A percentile compares a stretch with the other conserved stretches of the same genome.
Evolutionary conservation across 2,888 invertebrate genomes (phyloP).

Genomic region (Rhingia rostrata): DNA sequence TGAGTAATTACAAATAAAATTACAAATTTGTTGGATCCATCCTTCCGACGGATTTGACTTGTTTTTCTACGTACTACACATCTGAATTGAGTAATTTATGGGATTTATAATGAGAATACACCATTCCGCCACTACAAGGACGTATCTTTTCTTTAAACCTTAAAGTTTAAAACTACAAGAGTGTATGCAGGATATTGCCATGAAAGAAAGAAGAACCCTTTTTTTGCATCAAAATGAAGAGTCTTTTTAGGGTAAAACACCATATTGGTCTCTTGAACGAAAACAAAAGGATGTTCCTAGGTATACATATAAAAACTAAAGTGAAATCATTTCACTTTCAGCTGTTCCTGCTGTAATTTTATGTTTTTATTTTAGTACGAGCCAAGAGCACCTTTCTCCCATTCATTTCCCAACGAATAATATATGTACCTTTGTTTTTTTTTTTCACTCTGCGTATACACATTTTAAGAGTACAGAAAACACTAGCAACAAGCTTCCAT

Average conservation of each 20-base stretch:
- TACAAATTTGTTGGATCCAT: slow-evolving; percentile 48
- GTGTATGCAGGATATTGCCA: not conserved
- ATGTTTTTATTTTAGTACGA: slow-evolving; percentile 35
- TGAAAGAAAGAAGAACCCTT: not conserved
- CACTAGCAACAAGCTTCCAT: slow-evolving; percentile 32
- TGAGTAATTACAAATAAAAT: slow-evolving; percentile 66
- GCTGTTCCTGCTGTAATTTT: slow-evolving; percentile 16
- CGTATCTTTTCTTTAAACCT: slow-evolving; percentile 12
- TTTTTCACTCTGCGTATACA: not conserved
- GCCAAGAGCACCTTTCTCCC: slow-evolving; percentile 23
- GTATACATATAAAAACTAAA: slow-evolving; percentile 8
- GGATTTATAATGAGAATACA: slow-evolving; percentile 39
- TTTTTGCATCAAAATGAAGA: not conserved
- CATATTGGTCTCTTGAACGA: slow-evolving; percentile 24
- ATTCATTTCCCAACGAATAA: not conserved
- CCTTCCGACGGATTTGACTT: slow-evolving; percentile 6
- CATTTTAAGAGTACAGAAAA: slow-evolving; percentile 34
- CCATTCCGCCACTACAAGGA: not conserved
- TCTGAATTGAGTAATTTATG: slow-evolving; percentile 52
- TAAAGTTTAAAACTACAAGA: not conserved
- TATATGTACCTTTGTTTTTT: not conserved
- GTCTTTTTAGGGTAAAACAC: slow-evolving; percentile 34
- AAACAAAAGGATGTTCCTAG: slow-evolving; percentile 16
- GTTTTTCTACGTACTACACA: slow-evolving; percentile 10
- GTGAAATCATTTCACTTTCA: slow-evolving; percentile 45